Conservation (phyloP, 2,797 vertebrate species). For the Geotrypetes seraphini region DNA sequence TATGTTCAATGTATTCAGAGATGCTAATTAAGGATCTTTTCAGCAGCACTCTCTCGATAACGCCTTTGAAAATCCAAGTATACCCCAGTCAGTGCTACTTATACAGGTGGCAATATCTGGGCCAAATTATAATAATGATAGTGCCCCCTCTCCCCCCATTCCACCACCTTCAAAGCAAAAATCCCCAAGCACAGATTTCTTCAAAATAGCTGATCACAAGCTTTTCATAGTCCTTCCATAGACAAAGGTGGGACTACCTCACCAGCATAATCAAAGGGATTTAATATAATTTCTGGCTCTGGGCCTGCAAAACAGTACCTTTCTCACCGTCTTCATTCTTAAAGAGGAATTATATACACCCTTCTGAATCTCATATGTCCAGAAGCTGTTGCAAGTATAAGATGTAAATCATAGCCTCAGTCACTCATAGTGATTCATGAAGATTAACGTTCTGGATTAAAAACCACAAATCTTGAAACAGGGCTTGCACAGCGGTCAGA, state of each 20-base stretch:
- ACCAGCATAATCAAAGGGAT: not conserved
- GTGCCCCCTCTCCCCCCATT: fast-evolving
- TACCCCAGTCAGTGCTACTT: too few relatives aligned
- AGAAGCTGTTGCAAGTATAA: not conserved
- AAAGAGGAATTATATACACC: not conserved
- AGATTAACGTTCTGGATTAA: slow-evolving; percentile 2
- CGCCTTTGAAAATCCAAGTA: too few relatives aligned
- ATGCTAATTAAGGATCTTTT: too few relatives aligned
- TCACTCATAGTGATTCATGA: slow-evolving; percentile 1
- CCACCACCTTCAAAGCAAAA: too few relatives aligned
- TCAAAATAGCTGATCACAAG: not conserved
- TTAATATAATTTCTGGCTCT: not conserved
- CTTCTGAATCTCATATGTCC: not conserved
- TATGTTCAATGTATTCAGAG: too few relatives aligned
- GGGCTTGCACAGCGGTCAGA: too few relatives aligned
- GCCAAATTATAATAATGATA: too few relatives aligned
- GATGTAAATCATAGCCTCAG: not conserved
- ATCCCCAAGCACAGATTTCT: too few relatives aligned
- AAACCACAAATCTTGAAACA: not conserved
- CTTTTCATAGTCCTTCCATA: not conserved
- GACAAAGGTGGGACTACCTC: fast-evolving
- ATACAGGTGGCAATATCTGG: too few relatives aligned
- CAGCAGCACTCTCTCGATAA: too few relatives aligned
- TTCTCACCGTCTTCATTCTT: slow-evolving; percentile 1
- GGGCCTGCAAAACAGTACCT: not conserved